Evolutionary conservation across 2,113 vertebrate genomes (phyloP).

Genomic region (Zeus faber): DNA sequence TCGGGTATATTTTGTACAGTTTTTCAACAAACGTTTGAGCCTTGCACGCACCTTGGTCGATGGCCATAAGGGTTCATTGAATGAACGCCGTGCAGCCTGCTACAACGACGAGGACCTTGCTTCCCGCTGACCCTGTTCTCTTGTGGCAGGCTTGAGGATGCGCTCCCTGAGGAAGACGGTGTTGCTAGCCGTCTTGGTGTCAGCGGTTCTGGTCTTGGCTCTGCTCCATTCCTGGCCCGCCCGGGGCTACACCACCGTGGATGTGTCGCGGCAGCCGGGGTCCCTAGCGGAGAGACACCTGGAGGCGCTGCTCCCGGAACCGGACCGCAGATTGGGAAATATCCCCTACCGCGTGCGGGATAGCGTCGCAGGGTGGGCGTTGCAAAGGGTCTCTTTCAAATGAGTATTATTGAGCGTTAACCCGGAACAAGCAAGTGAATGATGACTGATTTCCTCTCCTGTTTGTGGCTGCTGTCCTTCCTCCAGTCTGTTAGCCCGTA

Average conservation of each 20-base stretch:
- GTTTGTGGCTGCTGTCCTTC: neutral
- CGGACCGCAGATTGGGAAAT: constrained; percentile 42
- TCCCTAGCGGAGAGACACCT: constrained; percentile 49
- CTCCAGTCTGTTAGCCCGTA: constrained; percentile 79
- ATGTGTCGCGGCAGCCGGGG: constrained; percentile 58
- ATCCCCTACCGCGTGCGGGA: constrained; percentile 68
- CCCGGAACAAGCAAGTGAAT: no score
- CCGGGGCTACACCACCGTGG: constrained; percentile 42
- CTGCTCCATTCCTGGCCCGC: constrained; percentile 65
- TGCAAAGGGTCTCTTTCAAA: neutral
- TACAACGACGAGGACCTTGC: no score
- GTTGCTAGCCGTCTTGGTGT: constrained; percentile 66
- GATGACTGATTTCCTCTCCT: neutral
- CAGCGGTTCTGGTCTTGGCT: constrained; percentile 54
- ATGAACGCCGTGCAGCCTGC: no score
- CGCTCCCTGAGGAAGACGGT: constrained; percentile 56
- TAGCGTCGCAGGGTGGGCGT: constrained; percentile 55
- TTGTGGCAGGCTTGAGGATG: constrained; percentile 64
- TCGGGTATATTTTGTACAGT: constrained; percentile 29
- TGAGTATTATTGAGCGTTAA: no score
- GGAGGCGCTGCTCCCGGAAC: constrained; percentile 54
- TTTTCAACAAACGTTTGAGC: neutral
- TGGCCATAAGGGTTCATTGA: no score
- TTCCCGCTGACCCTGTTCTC: constrained; percentile 7
- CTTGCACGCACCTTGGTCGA: neutral